Evolutionary conservation across 2,113 vertebrate species (phyloP), one percentile per base, ranked within the genome.

Genomic region (Urocolius indicus): DNA sequence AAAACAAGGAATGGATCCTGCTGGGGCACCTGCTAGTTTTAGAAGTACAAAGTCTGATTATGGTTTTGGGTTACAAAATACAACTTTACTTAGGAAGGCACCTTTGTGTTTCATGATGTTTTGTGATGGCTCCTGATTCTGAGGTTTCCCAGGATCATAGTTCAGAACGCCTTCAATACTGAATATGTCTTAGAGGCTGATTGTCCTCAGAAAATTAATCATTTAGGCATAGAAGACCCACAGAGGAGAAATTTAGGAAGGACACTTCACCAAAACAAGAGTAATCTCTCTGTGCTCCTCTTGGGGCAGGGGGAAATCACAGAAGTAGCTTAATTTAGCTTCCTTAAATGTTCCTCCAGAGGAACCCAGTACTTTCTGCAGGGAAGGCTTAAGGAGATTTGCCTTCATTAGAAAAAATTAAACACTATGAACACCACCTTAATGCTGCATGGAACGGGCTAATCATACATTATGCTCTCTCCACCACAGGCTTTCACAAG

Each of bases 291-390:
- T 57, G 16, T 38, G 13, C 21, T 66, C 10, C 73, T 89, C 77
- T 71, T 74, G 36, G 55, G 73, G 73, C 36, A 77, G 68, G 6
- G 45, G 22, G 30, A 62, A 87, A 74, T 66, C 61, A 54, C 2
- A 58, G 54, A 54, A 73, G 77, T 34, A 89, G 84, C 46, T 93
- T 91, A 66, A 93, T 87, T 87, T 80, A 73, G 20, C 41, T 77
- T 63, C 76, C 43, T 24, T 32, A 24, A 84, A 90, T 65, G 41
- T 36, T 29, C 23, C 84, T 89, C 73, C 21, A 30, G 73, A 89
- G 81, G 61, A 74, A n/a, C 13, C 5, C 10, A n/a, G 11, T 2
- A 3, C 21, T 77, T 89, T 61, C 46, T 0, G 0, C 55, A 69
- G 72, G 84, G n/a, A 55, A 29, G 24, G 59, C n/a, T 63, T 49